Base-by-base conservation (phyloP, 2,113 vertebrate genomes). In the Urocitellus parryii region DNA sequence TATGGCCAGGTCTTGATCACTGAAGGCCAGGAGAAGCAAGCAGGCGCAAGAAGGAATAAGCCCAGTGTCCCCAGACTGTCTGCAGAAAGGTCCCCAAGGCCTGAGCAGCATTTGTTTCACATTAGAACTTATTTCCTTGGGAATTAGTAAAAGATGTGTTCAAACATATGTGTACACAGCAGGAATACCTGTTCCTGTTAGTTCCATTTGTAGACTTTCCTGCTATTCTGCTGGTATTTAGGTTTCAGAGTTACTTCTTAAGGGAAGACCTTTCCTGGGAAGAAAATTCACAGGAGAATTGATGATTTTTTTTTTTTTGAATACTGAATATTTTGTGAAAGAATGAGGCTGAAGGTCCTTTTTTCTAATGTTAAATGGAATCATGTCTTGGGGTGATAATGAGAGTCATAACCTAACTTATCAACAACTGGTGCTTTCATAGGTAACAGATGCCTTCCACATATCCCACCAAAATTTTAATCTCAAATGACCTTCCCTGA, bases 241-340 rank as follows among this genome's bases (percentile, higher is more conserved):
- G 32, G 2, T 78, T 34, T 90, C 39, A 65, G 58, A 32, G 20
- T 53, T 87, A 73, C 37, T 73, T 88, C 79, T 81, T 74, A 68
- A 58, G 32, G 29, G 53, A 20, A 80, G n/a, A 85, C 6, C 12
- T 65, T 22, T 84, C 34, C n/a, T 65, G 29, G 70, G 27, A 94
- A n/a, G 12, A 80, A 83, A 67, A 88, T 81, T 84, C n/a, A 86
- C 42, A 67, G n/a, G 34, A 74, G 73, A 95, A 58, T 37, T 94
- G 48, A 63, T 61, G 58, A 0, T 51, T 51, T 51, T 51, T 51
- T 51, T 39, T 65, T 82, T 97, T 96, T 80, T 53, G 25, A 48
- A 96, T 58, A 67, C 34, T 13, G 45, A 90, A 72, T 78, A 9
- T 72, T 56, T 76, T 82, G 10, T 77, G 9, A 76, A 82, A 80